A percentile compares a stretch with the other conserved stretches of the same genome.
Conservation (phyloP, 1,140 invertebrate species). For the Aphis craccivora region DNA sequence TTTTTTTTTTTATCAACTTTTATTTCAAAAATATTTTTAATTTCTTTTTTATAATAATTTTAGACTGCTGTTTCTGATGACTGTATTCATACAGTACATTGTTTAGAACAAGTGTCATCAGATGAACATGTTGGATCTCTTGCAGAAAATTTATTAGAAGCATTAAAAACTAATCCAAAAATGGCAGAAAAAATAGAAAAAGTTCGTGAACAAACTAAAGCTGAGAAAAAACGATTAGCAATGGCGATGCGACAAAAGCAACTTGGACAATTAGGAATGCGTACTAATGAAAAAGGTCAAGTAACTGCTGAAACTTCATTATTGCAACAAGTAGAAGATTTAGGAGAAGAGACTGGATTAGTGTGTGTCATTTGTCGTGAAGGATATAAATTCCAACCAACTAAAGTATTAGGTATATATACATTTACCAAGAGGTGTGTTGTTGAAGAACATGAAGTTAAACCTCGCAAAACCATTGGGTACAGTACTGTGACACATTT, state of each 20-base stretch:
- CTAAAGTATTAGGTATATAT: constrained; percentile 92
- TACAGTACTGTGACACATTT: constrained; percentile 98
- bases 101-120: constrained; percentile 95
- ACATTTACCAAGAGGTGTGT: constrained; percentile 96
- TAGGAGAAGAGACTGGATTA: constrained; percentile 94
- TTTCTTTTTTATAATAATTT: constrained; percentile 59
- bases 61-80: constrained; percentile 81
- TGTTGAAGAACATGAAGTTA: constrained; percentile 92
- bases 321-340: constrained; percentile 91
- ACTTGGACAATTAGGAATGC: constrained; percentile 92
- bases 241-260: constrained; percentile 98
- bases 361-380: constrained; percentile 98
- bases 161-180: constrained; percentile 83
- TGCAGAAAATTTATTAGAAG: constrained; percentile 93
- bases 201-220: constrained; percentile 87
- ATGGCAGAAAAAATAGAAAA: constrained; percentile 88
- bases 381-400: constrained; percentile 94
- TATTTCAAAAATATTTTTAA: neutral
- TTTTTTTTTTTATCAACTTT: neutral
- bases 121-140: constrained; percentile 96
- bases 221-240: constrained; percentile 94
- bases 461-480: constrained; percentile 81
- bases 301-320: constrained; percentile 86
- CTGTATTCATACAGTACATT: constrained; percentile 91
- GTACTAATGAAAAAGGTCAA: constrained; percentile 92